Conservation (phyloP, 2,797 vertebrate species). For the Galago senegalensis region DNA sequence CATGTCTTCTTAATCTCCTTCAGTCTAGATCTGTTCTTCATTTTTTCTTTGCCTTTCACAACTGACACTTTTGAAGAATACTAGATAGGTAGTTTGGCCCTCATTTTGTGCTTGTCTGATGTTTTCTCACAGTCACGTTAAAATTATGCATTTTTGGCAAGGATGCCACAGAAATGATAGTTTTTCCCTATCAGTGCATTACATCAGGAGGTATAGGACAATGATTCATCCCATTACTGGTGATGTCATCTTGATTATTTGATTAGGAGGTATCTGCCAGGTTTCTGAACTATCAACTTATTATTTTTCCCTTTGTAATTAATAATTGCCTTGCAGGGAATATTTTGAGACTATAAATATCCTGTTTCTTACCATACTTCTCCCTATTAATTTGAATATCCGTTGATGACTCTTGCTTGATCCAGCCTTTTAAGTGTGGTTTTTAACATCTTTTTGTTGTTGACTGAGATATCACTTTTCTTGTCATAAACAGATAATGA, state of each 20-base stretch:
- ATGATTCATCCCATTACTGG: not conserved
- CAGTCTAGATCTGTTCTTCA: not conserved
- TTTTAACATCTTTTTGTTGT: not conserved
- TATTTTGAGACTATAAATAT: conserved; percentile 45
- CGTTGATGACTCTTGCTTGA: conserved; percentile 17
- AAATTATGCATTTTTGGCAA: not conserved
- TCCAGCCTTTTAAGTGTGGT: conserved; percentile 34
- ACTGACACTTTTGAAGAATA: conserved; percentile 36
- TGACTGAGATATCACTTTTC: not conserved
- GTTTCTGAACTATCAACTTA: conserved; percentile 16
- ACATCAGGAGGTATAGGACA: not conserved
- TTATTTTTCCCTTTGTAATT: not conserved
- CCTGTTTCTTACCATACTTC: conserved; percentile 16
- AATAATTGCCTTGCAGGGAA: not conserved
- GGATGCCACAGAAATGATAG: not conserved
- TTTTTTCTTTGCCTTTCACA: not conserved
- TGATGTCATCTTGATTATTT: conserved; percentile 16
- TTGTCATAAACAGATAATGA: conserved; percentile 31
- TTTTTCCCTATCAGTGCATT: not conserved
- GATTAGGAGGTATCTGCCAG: not conserved
- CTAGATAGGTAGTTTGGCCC: not conserved
- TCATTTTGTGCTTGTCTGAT: not conserved
- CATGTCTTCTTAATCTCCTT: not conserved
- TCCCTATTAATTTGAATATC: conserved; percentile 8
- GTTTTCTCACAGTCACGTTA: conserved; percentile 14